Evolutionary conservation across 2,113 vertebrate species (phyloP), one percentile per base, ranked within the genome.

Genomic region (Stigmatopora argus): DNA sequence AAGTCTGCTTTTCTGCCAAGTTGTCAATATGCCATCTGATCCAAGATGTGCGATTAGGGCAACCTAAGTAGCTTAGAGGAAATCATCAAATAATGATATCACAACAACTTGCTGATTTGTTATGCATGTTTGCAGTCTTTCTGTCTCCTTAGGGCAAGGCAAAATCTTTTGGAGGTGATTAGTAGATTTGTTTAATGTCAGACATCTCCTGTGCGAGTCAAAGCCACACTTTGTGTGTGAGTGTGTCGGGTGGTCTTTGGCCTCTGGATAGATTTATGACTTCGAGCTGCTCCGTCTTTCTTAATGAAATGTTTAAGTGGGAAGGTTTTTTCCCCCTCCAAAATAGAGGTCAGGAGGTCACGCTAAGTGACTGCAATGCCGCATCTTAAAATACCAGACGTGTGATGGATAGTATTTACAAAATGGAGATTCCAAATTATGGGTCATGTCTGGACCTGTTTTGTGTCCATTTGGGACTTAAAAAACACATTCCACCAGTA

Each of bases 251-350:
- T 84, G 87, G 86, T 87, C 84, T 61, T 61, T 75, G 1, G 73
- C 77, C 67, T 64, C 46, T 13, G 62, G 79, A 84, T 71, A 86
- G 81, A 84, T 89, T 89, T 89, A 86, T 46, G 26, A 70, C 81
- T 72, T 61, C 59, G 51, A 67, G 57, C 58, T 64, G 66, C 49
- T 48, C 83, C 78, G 66, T 79, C 72, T 80, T 81, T 51, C 64
- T 78, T 85, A 86, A 87, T 87, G 78, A 88, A 90, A 90, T 88
- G 79, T 90, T 91, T 87, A 81, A 41, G 81, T 74, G n/a, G 35
- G 63, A 78, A 68, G 35, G 45, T 85, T 80, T 44, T 84, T 73
- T 78, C 3, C 3, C 3, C 3, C 3, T 3, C 26, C 69, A 87
- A 81, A 85, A 88, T 81, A 69, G 81, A 7, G 87, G 86, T 87